Percentiles rank a stretch among this genome's conserved stretches.
Conservation (phyloP, 2,888 invertebrate species). For the Ceratothoa steindachneri region DNA sequence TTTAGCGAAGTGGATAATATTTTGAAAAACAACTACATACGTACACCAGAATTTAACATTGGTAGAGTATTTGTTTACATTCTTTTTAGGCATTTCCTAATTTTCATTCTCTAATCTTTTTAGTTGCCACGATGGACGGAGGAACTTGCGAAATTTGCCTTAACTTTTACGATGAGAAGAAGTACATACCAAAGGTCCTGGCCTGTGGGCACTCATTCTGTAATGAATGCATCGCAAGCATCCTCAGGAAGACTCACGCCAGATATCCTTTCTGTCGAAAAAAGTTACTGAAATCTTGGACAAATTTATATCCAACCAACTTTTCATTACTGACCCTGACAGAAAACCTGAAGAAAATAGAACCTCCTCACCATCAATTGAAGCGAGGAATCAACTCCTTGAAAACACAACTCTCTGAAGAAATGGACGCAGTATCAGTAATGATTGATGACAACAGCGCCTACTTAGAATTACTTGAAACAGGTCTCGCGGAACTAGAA, state of each 20-base stretch:
- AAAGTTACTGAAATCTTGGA: neutral
- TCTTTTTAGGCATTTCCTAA: too few relatives aligned
- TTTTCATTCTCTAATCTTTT: too few relatives aligned
- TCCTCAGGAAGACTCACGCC: neutral
- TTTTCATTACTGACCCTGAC: neutral
- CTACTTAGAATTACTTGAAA: neutral
- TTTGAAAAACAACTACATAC: too few relatives aligned
- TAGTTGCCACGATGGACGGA: too few relatives aligned
- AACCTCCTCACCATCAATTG: too few relatives aligned
- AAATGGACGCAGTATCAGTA: neutral
- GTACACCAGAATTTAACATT: too few relatives aligned
- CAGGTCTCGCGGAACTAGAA: neutral
- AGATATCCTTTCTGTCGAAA: neutral
- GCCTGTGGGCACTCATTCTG: neutral
- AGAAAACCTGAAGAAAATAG: too few relatives aligned
- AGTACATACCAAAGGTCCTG: neutral
- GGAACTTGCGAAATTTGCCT: neutral
- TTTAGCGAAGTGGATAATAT: too few relatives aligned
- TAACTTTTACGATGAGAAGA: neutral
- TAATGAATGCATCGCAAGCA: neutral
- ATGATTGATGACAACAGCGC: neutral
- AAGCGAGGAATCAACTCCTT: too few relatives aligned
- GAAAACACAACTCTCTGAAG: too few relatives aligned
- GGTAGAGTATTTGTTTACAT: too few relatives aligned
- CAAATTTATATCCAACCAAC: neutral